Percentiles rank a stretch among this genome's conserved stretches.
Evolutionary conservation across 30 jellyfish, hydroid and myxozoan species (phyloP).

Genomic region (Turritopsis rubra): DNA sequence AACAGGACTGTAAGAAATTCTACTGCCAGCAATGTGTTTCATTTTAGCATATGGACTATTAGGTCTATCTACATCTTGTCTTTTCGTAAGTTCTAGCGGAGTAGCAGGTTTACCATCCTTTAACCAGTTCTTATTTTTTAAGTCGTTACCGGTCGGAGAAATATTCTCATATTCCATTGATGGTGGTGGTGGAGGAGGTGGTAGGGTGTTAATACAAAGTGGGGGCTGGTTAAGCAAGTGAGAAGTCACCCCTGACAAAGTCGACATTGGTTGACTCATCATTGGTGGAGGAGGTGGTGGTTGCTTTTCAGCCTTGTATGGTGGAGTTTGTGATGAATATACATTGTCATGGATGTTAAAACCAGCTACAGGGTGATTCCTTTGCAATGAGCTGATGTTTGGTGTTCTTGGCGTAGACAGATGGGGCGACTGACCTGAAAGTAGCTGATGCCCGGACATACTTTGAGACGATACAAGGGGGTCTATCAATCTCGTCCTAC

Average conservation of each 20-base stretch:
- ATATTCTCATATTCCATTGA: constrained; percentile 71
- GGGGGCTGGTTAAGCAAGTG: background rate
- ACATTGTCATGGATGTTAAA: constrained; percentile 18
- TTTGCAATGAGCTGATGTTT: constrained; percentile 53
- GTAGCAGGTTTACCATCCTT: constrained; percentile 21
- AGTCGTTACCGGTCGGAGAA: constrained; percentile 71
- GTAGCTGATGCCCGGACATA: constrained; percentile 1
- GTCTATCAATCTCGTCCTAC: background rate
- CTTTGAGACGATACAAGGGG: background rate
- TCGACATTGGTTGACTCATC: background rate
- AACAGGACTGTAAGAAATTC: constrained; percentile 28
- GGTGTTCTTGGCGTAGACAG: constrained; percentile 70
- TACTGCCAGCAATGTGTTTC: background rate
- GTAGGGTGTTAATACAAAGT: background rate
- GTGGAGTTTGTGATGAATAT: constrained; percentile 41
- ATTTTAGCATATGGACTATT: constrained; percentile 21
- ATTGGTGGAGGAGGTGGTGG: constrained; percentile 48
- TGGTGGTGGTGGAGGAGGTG: constrained; percentile 44
- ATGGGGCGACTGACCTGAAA: constrained; percentile 27
- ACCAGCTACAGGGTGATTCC: constrained; percentile 64
- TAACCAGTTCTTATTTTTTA: constrained; percentile 23
- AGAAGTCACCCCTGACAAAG: background rate
- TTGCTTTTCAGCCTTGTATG: background rate
- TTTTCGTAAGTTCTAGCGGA: background rate
- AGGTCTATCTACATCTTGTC: constrained; percentile 6